A percentile compares a stretch with the other conserved stretches of the same genome.
These are phyloP conservation scores for Megaceryle maxima DNA, from an alignment of 2,113 vertebrate genomes.

Conservation along the genomic window DNA sequence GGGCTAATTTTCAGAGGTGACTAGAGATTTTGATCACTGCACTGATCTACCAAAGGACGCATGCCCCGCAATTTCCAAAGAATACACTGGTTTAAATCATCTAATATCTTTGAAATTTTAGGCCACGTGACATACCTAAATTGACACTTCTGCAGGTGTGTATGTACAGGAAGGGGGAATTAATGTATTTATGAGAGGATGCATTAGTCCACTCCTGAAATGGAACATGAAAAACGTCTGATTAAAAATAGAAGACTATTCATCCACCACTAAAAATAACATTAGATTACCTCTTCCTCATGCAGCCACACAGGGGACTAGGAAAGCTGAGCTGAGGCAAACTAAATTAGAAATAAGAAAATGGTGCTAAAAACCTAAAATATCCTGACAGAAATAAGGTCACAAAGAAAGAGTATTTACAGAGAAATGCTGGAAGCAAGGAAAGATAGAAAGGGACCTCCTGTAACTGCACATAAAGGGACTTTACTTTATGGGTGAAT, in stretches of 20 bases:
- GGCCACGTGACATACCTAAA: constrained; percentile 39
- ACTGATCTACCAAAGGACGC: background rate
- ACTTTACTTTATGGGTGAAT: background rate
- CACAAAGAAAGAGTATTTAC: background rate
- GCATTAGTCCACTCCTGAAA: constrained; percentile 34
- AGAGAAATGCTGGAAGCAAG: background rate
- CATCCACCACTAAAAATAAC: constrained; percentile 48
- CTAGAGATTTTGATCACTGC: background rate
- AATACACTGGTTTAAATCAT: constrained; percentile 22
- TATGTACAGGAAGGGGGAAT: constrained; percentile 10
- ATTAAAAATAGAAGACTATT: constrained; percentile 62
- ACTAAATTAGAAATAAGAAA: constrained; percentile 2
- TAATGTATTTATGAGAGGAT: constrained; percentile 38
- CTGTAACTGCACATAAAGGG: background rate
- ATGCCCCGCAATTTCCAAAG: constrained; percentile 40
- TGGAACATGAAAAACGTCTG: constrained; percentile 30
- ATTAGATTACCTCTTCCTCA: background rate
- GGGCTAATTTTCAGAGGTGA: constrained; percentile 12
- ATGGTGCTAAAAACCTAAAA: background rate
- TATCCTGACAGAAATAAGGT: background rate
- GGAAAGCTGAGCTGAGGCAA: background rate
- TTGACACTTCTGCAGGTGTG: constrained; percentile 57
- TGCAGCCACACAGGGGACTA: background rate
- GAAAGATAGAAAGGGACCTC: background rate
- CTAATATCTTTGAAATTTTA: constrained; percentile 40